Base-by-base conservation (phyloP, 2,113 vertebrate species). In the Verasper variegatus region DNA sequence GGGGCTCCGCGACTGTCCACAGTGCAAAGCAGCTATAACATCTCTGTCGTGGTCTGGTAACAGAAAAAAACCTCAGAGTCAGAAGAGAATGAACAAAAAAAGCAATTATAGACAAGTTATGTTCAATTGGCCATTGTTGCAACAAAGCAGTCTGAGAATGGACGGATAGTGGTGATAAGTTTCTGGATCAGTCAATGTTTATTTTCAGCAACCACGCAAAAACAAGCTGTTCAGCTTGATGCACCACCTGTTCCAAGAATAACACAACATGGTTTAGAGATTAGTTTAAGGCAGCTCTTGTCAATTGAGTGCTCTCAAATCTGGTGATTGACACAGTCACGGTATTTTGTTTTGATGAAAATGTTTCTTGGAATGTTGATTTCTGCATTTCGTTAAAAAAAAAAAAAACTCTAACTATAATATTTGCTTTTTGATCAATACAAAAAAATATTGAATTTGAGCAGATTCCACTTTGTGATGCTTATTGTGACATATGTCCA, bases 1-100 rank as follows among this genome's bases (percentile, higher is more conserved):
- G 94, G 95, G 51, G 18, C 95, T 77, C 90, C 27, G 40, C 23
- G 77, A 86, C 77, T 84, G 86, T 88, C 86, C 79, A 24, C 71
- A 59, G 74, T 69, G 83, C 69, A 70, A 76, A 72, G 24, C 56
- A 70, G 88, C 85, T 76, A 60, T 67, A 83, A 83, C 89, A 80
- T 85, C 83, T 86, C 78, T 83, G 72, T 81, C 83, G 56, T 65
- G 63, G 37, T 51, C 68, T 14, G 80, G 62, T 78, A 76, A 68
- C 71, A 49, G 37, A 27, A 51, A 17, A 51, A 51, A 51, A 51
- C 67, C 67, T 74, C 56, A 49, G 52, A 73, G 71, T 20, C 64
- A 75, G 66, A 76, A 4, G 62, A 70, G 58, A 79, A 71, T 55
- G 59, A 57, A 35, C 52, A 49, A 4, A 45, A 74, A 70, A 82